Percentiles rank a stretch among this genome's conserved stretches.
phyloP scores from a whole-genome alignment of 2,888 invertebrate species.

The Plusia festucae region DNA sequence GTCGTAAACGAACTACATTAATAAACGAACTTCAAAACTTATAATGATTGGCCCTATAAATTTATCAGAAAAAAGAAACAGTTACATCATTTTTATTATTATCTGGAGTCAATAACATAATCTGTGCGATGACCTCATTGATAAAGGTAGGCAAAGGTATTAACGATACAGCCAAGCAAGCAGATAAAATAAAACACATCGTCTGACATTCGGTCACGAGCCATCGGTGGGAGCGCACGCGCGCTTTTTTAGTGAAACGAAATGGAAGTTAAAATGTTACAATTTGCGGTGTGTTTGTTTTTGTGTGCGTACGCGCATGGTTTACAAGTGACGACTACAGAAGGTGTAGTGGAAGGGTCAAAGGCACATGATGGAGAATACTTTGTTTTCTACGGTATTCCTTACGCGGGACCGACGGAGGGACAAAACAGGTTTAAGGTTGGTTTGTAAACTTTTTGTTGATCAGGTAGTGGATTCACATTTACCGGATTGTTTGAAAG shows the following conservation, averaged over 20 bases:
- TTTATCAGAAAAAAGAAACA: neutral
- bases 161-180: constrained; percentile 15
- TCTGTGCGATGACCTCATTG: constrained; percentile 43
- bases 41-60: too few relatives aligned
- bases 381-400: constrained; percentile 75
- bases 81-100: neutral
- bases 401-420: constrained; percentile 73
- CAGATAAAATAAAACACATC: constrained; percentile 22
- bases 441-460: constrained; percentile 25
- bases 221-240: constrained; percentile 15
- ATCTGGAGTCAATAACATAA: constrained; percentile 27
- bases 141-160: constrained; percentile 29
- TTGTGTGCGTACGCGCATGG: constrained; percentile 58
- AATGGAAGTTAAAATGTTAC: constrained; percentile 45
- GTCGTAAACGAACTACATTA: too few relatives aligned
- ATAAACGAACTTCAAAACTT: too few relatives aligned
- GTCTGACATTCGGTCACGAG: constrained; percentile 33
- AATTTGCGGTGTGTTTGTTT: constrained; percentile 50
- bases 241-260: constrained; percentile 10
- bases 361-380: constrained; percentile 69
- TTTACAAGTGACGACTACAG: constrained; percentile 72
- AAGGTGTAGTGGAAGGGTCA: constrained; percentile 73
- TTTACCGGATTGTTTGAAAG: neutral
- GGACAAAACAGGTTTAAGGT: constrained; percentile 77
- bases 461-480: neutral